A percentile compares a stretch with the other conserved stretches of the same genome.
Conservation (phyloP, 1,140 invertebrate species). For the Brachionus koreanus region DNA sequence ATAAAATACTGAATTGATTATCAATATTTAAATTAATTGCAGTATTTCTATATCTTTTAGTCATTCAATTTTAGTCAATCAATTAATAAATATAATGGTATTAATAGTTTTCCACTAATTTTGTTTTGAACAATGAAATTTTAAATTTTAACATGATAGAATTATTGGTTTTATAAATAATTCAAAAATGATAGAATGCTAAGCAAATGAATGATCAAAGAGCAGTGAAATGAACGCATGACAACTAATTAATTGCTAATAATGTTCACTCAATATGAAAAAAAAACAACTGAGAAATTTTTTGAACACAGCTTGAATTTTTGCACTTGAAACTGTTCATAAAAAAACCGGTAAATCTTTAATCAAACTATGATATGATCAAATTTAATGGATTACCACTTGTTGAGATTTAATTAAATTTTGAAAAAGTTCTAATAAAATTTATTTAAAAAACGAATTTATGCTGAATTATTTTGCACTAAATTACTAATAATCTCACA, state of each 20-base stretch:
- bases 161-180: too few relatives aligned
- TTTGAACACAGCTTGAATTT: neutral
- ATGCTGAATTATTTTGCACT: neutral
- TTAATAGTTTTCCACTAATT: too few relatives aligned
- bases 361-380: neutral
- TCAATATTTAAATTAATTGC: too few relatives aligned
- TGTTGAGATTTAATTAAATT: neutral
- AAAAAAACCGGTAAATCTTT: neutral
- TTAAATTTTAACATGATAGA: too few relatives aligned
- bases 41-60: too few relatives aligned
- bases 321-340: neutral
- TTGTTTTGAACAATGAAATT: too few relatives aligned
- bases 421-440: neutral
- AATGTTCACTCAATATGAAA: neutral
- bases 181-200: neutral
- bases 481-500: constrained; percentile 21
- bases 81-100: too few relatives aligned
- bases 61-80: too few relatives aligned
- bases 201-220: neutral
- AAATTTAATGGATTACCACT: neutral
- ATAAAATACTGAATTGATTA: too few relatives aligned
- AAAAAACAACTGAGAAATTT: neutral
- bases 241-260: neutral
- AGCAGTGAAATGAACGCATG: neutral
- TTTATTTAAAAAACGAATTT: neutral